phyloP scores from a whole-genome alignment of 2,797 vertebrate species.

The Melanotaenia maccullochi region DNA sequence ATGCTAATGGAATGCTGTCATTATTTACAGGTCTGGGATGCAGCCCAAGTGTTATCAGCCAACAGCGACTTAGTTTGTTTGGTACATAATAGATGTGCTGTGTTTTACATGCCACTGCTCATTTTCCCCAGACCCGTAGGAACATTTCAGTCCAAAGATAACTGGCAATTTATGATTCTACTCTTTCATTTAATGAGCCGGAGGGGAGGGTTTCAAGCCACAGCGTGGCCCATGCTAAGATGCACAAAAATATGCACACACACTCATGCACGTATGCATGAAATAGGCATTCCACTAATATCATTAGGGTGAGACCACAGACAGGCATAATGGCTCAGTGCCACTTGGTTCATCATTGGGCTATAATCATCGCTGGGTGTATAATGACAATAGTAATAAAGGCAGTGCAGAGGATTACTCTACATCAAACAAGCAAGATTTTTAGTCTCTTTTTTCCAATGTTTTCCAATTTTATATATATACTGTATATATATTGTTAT shows the following conservation, averaged over 20 bases:
- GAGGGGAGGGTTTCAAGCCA: constrained; percentile 60
- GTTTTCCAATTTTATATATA: neutral
- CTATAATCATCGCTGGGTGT: constrained; percentile 8
- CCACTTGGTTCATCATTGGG: constrained; percentile 43
- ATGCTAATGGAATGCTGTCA: constrained; percentile 80
- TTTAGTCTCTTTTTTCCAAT: constrained; percentile 5
- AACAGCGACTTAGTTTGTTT: constrained; percentile 75
- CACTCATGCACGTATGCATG: constrained; percentile 21
- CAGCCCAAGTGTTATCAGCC: constrained; percentile 79
- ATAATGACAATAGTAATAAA: constrained; percentile 40
- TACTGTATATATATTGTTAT: neutral
- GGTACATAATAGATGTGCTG: constrained; percentile 79
- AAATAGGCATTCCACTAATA: constrained; percentile 50
- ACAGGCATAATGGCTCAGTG: constrained; percentile 41
- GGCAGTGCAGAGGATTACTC: constrained; percentile 34
- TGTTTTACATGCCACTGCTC: constrained; percentile 82
- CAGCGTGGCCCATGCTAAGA: constrained; percentile 54
- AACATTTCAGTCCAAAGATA: constrained; percentile 79
- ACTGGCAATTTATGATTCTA: constrained; percentile 79
- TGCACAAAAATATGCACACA: constrained; percentile 3
- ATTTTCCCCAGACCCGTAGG: constrained; percentile 70
- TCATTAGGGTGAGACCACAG: constrained; percentile 52
- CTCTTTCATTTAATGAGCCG: constrained; percentile 76
- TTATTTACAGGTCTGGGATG: constrained; percentile 82
- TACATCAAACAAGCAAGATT: constrained; percentile 21